Conservation (phyloP, 2,797 vertebrate genomes). For the Lacerta agilis region DNA sequence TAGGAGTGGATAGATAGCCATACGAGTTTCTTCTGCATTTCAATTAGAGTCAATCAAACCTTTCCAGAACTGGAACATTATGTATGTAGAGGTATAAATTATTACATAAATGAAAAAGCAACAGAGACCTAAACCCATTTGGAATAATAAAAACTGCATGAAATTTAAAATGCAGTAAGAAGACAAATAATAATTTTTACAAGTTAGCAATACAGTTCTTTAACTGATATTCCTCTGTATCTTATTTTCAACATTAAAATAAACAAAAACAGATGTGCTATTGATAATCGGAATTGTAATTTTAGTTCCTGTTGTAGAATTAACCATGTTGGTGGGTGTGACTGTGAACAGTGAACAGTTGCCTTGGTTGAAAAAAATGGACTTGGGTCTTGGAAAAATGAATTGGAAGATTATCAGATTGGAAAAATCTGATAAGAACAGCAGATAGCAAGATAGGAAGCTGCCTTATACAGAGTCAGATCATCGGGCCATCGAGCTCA, state of each 20-base stretch:
- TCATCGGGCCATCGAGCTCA: no score
- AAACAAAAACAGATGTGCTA: background rate
- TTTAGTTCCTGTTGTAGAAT: background rate
- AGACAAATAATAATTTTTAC: background rate
- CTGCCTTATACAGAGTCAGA: no score
- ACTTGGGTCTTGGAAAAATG: background rate
- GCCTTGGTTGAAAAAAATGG: background rate
- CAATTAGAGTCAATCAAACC: background rate
- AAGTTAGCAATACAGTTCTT: background rate
- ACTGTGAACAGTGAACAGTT: background rate
- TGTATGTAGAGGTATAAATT: rapidly evolving
- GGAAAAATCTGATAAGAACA: background rate
- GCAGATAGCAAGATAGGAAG: no score
- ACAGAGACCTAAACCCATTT: background rate
- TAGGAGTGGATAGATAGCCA: background rate
- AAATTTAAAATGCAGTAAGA: background rate
- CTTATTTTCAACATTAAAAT: background rate
- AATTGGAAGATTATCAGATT: background rate
- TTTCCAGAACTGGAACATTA: background rate
- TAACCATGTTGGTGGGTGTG: background rate
- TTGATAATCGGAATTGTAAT: background rate
- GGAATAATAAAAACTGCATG: background rate
- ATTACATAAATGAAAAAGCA: background rate
- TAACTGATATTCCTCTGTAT: background rate
- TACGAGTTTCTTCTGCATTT: background rate